Base-by-base conservation (phyloP, 92 coral and sea anemone genomes). In the Montipora capitata region DNA sequence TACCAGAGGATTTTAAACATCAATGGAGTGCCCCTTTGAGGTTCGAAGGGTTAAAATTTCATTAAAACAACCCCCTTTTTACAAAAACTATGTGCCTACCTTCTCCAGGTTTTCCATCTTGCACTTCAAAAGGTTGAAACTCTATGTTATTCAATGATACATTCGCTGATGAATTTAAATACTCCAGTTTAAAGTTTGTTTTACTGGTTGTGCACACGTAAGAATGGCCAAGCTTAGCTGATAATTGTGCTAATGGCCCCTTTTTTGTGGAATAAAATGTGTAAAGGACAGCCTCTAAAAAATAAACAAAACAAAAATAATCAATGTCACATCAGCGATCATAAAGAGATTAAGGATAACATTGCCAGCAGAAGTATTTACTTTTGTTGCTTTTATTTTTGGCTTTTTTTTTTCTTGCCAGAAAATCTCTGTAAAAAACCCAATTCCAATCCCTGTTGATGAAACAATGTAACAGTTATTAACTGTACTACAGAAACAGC, bases 81-180 rank as follows among this genome's bases (percentile, higher is more conserved):
- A 78, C 18, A 16, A 16, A 18, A 12, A 68, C 3, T 64, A 0
- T 18, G 35, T 15, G 9, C 87, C 41, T 71, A 72, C 78, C 59
- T 6, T 70, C 42, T 20, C 87, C 38, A 17, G 42, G 38, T 4
- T 80, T 38, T 41, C 87, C 87, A 58, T 40, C 13, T 1, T 72
- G 5, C 1, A 82, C 87, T 11, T 72, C 61, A 82, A 70, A 82
- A 18, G 87, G 87, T 54, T 82, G 72, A 43, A 82, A 56, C 20
- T 82, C 27, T 4, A 82, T 40, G 0, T 70, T 4, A n/a, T 13
- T 56, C 10, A 80, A 38, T 9, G 76, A 38, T 3, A 80, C 76
- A 4, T 80, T 10, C 43, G 45, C 76, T 42, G 9, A 48, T 15
- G 74, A 65, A 61, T 2, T 10, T 0, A 49, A 66, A 14, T 63